Evolutionary conservation across 2,113 vertebrate genomes (phyloP).

Genomic region (Heterotilapia buettikoferi): DNA sequence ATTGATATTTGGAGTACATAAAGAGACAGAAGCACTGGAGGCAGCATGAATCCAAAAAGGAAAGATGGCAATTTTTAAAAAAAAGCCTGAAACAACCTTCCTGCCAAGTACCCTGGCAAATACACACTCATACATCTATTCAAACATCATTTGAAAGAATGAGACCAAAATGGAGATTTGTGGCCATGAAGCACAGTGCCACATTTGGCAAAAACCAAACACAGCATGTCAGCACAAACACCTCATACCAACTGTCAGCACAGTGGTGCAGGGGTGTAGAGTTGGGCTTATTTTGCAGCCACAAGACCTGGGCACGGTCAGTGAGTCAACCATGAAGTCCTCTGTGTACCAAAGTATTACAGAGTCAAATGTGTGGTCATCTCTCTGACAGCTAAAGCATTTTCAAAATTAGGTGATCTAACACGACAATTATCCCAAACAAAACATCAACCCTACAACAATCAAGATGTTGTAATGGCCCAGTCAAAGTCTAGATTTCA

Average conservation of each 20-base stretch:
- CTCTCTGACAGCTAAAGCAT: neutral
- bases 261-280: neutral
- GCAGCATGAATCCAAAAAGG: neutral
- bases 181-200: neutral
- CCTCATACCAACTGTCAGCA: neutral
- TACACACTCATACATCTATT: neutral
- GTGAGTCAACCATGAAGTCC: neutral
- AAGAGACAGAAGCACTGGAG: neutral
- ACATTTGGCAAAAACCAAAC: neutral
- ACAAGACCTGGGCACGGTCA: neutral
- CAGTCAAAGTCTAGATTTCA: neutral
- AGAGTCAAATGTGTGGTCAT: neutral
- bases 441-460: neutral
- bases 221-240: neutral
- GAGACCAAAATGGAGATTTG: neutral
- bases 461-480: neutral
- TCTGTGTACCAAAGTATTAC: neutral
- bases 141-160: neutral
- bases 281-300: neutral
- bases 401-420: neutral
- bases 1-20: neutral
- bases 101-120: neutral
- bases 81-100: neutral
- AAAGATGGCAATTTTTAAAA: neutral
- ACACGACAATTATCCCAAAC: neutral